These are phyloP conservation scores for Muscicapa comitata DNA, from an alignment of 2,797 vertebrate genomes.

Conservation along the genomic window DNA sequence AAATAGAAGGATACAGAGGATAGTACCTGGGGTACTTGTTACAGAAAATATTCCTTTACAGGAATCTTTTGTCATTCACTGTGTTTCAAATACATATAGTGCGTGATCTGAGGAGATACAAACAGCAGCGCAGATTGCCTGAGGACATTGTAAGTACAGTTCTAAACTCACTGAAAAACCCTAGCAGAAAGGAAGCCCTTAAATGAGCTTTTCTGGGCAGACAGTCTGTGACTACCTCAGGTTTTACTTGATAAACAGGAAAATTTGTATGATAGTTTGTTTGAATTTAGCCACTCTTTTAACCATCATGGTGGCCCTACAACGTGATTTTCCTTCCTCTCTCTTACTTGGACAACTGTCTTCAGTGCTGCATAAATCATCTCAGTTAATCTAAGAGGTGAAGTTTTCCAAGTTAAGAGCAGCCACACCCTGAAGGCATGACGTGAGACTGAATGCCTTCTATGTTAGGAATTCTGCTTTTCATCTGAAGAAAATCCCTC, in stretches of 20 bases:
- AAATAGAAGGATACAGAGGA: background rate
- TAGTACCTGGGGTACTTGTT: background rate
- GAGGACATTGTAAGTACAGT: background rate
- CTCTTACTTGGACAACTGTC: constrained; percentile 40
- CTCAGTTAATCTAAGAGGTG: constrained; percentile 56
- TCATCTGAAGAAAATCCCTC: constrained; percentile 69
- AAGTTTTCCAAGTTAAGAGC: constrained; percentile 56
- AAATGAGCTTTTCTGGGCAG: background rate
- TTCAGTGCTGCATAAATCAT: constrained; percentile 54
- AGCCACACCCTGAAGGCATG: constrained; percentile 63
- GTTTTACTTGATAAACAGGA: constrained; percentile 2
- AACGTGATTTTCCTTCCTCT: constrained; percentile 13
- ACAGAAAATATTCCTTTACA: background rate
- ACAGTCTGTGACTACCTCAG: background rate
- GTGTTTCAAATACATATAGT: background rate
- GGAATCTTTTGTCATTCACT: background rate
- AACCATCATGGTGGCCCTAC: constrained; percentile 38
- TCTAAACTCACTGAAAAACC: background rate
- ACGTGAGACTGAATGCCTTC: constrained; percentile 66
- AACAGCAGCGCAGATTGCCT: background rate
- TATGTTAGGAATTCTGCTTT: constrained; percentile 61
- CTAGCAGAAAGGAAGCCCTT: background rate
- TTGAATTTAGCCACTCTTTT: constrained; percentile 29
- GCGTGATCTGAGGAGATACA: background rate
- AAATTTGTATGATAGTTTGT: background rate